Evolutionary conservation across 2,888 invertebrate genomes (phyloP).

Genomic region (Agapostemon virescens): DNA sequence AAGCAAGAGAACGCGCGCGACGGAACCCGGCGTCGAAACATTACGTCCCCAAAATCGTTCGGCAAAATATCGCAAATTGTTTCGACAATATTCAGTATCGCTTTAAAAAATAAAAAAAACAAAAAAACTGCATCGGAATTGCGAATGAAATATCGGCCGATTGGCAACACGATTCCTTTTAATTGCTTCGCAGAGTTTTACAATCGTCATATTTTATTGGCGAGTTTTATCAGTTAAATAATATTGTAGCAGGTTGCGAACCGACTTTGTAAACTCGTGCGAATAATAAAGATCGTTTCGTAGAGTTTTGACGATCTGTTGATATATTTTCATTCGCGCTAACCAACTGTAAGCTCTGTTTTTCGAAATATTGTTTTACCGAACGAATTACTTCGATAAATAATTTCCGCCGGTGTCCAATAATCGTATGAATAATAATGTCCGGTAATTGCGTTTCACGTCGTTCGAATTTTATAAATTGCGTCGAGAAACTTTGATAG

Average conservation of each 20-base stretch:
- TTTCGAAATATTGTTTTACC: no score
- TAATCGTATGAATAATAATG: no score
- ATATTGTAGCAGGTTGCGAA: neutral
- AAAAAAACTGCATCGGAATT: neutral
- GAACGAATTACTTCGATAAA: no score
- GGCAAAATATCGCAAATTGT: neutral
- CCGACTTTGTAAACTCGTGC: neutral
- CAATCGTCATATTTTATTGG: neutral
- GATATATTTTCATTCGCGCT: neutral
- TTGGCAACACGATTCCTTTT: neutral
- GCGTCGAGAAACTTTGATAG: no score
- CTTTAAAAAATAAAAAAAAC: no score
- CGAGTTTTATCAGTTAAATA: neutral
- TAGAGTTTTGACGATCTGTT: no score
- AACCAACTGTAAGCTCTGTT: no score
- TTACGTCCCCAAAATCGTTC: neutral
- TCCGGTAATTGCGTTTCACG: no score
- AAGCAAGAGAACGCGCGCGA: conserved; percentile 4
- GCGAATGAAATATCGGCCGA: neutral
- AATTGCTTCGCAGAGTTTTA: no score
- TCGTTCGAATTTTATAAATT: no score
- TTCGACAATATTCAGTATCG: neutral
- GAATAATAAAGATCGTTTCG: neutral
- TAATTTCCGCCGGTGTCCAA: no score
- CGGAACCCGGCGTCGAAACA: neutral